phyloP scores from a whole-genome alignment of 2,888 invertebrate genomes.

The Eueremaeus valkanovi region DNA sequence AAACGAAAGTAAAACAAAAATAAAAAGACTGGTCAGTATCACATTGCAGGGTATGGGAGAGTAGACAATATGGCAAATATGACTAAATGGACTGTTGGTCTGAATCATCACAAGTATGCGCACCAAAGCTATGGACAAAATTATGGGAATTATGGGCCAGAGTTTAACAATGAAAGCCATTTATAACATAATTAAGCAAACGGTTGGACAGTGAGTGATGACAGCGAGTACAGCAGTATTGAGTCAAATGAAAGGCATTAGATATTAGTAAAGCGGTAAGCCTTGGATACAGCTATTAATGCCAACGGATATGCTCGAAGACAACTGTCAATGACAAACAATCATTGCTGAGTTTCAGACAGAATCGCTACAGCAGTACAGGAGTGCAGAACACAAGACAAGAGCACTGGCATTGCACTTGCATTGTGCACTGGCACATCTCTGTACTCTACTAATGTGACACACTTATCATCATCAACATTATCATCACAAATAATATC shows the following conservation, averaged over 20 bases:
- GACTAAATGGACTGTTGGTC: conserved; percentile 6
- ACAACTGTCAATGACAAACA: conserved; percentile 35
- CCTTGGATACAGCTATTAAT: conserved; percentile 23
- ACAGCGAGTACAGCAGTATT: conserved; percentile 16
- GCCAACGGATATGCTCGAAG: conserved; percentile 29
- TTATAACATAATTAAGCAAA: conserved; percentile 32
- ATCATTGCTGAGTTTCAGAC: conserved; percentile 22
- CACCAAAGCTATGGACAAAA: conserved; percentile 6
- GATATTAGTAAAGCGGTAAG: conserved; percentile 32
- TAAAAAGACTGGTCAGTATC: conserved; percentile 31
- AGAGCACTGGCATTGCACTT: background rate
- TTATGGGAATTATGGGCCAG: conserved; percentile 17
- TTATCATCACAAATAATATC: conserved; percentile 34
- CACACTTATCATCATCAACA: conserved; percentile 28
- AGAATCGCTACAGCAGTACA: too few relatives aligned
- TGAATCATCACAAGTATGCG: background rate
- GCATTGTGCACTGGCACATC: background rate
- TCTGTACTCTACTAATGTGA: conserved; percentile 18
- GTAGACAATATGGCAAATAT: conserved; percentile 5
- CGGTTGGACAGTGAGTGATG: conserved; percentile 26
- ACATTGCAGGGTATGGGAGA: conserved; percentile 11
- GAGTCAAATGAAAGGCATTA: conserved; percentile 15
- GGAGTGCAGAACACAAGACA: too few relatives aligned
- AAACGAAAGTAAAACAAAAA: background rate
- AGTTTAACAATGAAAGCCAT: conserved; percentile 33